Conservation (phyloP, 2,113 vertebrate genomes). For the Climacteris rufus region DNA sequence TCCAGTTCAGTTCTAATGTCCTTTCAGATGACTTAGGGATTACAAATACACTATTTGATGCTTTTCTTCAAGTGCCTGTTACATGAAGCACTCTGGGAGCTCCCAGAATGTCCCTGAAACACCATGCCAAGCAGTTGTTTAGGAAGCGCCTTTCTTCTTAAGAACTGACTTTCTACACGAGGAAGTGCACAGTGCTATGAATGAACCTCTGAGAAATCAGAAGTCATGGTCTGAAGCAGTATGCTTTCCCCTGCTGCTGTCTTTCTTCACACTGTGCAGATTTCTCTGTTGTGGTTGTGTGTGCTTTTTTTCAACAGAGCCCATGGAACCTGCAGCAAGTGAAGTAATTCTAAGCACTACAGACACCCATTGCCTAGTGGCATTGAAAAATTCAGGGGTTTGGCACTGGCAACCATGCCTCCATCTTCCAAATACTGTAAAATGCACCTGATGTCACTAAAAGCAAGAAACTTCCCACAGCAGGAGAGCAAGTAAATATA, state of each 20-base stretch:
- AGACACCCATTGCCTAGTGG: not conserved
- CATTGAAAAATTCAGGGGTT: not conserved
- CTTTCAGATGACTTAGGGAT: not conserved
- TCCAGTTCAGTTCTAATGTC: not conserved
- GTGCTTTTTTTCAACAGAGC: not conserved
- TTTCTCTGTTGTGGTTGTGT: not conserved
- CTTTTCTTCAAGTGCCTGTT: not conserved
- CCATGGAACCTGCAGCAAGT: not conserved
- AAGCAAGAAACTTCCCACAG: not conserved
- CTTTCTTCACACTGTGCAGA: not conserved
- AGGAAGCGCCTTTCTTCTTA: not conserved
- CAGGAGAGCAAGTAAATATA: not conserved
- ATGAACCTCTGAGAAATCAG: not conserved
- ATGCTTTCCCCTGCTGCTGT: not conserved
- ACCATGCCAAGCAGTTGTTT: not conserved
- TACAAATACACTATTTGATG: not conserved
- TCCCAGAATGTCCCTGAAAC: not conserved
- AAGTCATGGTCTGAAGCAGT: not conserved
- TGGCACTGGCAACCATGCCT: not conserved
- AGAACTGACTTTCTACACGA: not conserved
- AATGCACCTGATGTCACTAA: not conserved
- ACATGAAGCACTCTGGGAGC: not conserved
- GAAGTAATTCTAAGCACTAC: not conserved
- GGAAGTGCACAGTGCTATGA: not conserved
- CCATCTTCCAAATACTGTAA: not conserved